Percentiles rank a stretch among this genome's conserved stretches.
Conservation (phyloP, 2,888 invertebrate species). For the Rhynchonema sp. region DNA sequence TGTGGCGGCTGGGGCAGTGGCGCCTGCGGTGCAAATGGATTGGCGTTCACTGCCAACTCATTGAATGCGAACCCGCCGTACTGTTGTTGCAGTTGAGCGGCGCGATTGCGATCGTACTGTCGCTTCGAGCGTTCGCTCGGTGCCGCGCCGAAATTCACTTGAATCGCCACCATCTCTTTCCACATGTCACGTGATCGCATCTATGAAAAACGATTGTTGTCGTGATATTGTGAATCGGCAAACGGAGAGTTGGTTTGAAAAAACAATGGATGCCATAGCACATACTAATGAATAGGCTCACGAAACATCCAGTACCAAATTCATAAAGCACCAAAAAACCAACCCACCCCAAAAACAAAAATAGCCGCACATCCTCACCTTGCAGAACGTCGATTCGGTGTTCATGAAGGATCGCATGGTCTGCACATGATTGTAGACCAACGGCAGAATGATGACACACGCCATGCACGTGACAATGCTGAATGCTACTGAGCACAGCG, state of each 20-base stretch:
- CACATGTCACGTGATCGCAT: slow-evolving; percentile 26
- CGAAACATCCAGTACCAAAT: not conserved
- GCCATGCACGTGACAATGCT: slow-evolving; percentile 2
- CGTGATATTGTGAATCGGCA: not conserved
- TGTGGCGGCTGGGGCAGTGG: slow-evolving; percentile 8
- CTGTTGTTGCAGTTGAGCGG: no score
- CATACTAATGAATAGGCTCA: no score
- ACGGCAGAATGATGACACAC: slow-evolving; percentile 19
- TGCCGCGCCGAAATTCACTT: slow-evolving; percentile 16
- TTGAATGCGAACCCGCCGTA: slow-evolving; percentile 2
- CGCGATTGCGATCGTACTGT: not conserved
- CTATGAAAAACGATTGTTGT: slow-evolving; percentile 8
- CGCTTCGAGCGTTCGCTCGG: not conserved
- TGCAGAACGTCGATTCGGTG: slow-evolving; percentile 26
- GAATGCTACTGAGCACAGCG: slow-evolving; percentile 5
- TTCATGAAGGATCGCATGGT: slow-evolving; percentile 26
- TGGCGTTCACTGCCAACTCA: not conserved
- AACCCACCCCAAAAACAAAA: no score
- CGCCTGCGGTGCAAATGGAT: slow-evolving; percentile 4
- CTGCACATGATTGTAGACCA: slow-evolving; percentile 26
- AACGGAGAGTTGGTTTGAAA: not conserved
- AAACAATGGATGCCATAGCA: no score
- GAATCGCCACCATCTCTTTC: slow-evolving; percentile 26
- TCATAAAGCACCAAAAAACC: no score
- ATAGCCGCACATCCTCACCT: slow-evolving; percentile 15